A percentile compares a stretch with the other conserved stretches of the same genome.
phyloP scores from a whole-genome alignment of 2,888 invertebrate genomes.

The Mythimna impura region DNA sequence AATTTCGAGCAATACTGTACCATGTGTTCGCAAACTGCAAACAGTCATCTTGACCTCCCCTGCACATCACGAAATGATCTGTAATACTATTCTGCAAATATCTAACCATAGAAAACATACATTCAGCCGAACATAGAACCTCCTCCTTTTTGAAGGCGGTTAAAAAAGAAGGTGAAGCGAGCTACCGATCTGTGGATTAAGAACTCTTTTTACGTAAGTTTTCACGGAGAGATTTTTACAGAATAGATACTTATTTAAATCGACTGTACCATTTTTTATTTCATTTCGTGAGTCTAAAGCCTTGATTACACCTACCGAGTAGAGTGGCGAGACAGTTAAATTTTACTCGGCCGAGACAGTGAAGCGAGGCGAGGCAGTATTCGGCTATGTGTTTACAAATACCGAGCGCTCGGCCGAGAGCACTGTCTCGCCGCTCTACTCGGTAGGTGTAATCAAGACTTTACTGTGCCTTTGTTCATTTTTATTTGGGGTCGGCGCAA shows the following conservation, averaged over 20 bases:
- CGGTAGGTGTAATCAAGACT: too few relatives aligned
- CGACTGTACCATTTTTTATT: constrained; percentile 3
- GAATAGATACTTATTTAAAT: not conserved
- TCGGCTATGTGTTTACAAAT: too few relatives aligned
- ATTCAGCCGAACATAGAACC: too few relatives aligned
- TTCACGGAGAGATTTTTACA: not conserved
- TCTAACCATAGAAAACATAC: not conserved
- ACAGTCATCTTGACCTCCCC: not conserved
- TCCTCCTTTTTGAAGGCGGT: too few relatives aligned
- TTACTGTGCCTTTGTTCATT: too few relatives aligned
- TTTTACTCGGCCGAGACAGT: too few relatives aligned
- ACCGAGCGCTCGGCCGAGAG: too few relatives aligned
- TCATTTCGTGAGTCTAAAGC: not conserved
- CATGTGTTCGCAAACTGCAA: not conserved
- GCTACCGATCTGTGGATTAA: not conserved
- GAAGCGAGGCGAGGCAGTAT: too few relatives aligned
- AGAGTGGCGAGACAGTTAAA: too few relatives aligned
- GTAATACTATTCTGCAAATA: not conserved
- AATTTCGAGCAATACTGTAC: not conserved
- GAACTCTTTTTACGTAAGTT: not conserved
- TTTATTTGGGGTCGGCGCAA: too few relatives aligned
- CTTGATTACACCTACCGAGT: too few relatives aligned
- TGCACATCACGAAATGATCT: not conserved
- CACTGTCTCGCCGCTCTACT: too few relatives aligned
- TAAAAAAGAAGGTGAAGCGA: not conserved